Base-by-base conservation (phyloP, 2,888 invertebrate species). In the Hyposoter didymator region DNA sequence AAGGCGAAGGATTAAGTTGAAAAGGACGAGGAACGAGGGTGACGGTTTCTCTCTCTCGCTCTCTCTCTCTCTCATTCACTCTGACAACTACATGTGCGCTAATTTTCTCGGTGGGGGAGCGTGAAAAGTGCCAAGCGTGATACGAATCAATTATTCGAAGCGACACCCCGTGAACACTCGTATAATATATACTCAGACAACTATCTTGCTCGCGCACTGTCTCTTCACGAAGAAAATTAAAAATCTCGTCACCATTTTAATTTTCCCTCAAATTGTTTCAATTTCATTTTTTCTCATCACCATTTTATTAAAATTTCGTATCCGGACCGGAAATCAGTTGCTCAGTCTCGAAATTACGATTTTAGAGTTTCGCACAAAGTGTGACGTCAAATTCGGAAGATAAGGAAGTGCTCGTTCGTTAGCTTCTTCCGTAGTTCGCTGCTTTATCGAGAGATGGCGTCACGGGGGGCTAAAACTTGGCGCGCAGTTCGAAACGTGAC, bases 71-170 rank as follows among this genome's bases (percentile, higher is more conserved):
- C 22, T 67, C 35, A 14, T 39, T 55, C 52, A 39, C 28, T 39
- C 10, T 19, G 10, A 17, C 55, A 14, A 55, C 59, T 55, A 45
- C 45, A 39, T 64, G 32, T 64, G 72, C 62, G 69, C 62, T 45
- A 39, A 69, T 49, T 70, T 75, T 74, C 84, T 64, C 84, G 80
- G 79, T 80, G 81, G 84, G 84, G 81, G 81, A 84, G 84, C 80
- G 84, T 84, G 84, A 84, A 84, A 84, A 80, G 76, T 72, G 76
- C 80, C 59, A 81, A 76, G 84, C 85, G 86, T 84, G 78, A 84
- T 87, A 83, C 82, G 82, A 85, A 87, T 87, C 83, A 87, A 85
- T 87, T 86, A 86, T 87, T 87, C 81, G 75, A 86, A 78, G 81
- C 84, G 87, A 86, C 86, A 82, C 70, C 70, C 78, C 78, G 83